Percentiles rank a stretch among this genome's conserved stretches.
These are phyloP conservation scores for Spilarctia lutea DNA, from an alignment of 2,888 invertebrate genomes.

Conservation along the genomic window DNA sequence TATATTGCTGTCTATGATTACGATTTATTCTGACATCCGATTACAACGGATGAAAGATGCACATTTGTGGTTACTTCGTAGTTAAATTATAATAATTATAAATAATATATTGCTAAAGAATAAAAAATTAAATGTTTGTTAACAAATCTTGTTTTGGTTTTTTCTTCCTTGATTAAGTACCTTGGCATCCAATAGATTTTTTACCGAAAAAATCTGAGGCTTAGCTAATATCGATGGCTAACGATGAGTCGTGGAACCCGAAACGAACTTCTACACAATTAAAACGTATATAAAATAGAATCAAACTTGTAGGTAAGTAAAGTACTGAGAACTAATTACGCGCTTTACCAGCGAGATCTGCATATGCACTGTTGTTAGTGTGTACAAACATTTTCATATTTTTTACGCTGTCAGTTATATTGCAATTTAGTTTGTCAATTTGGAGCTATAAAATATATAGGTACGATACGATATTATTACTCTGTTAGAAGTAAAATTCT, in stretches of 20 bases:
- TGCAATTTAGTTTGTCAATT: no score
- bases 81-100: slow-evolving; percentile 84
- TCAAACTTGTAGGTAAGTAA: no score
- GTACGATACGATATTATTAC: not conserved
- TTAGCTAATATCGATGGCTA: not conserved
- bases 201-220: not conserved
- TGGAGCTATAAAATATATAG: no score
- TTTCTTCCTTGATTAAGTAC: not conserved
- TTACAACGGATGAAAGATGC: slow-evolving; percentile 62
- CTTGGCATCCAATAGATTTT: not conserved
- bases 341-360: no score
- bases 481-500: not conserved
- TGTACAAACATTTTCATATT: no score
- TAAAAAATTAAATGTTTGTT: slow-evolving; percentile 86
- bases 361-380: no score
- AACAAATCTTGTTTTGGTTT: slow-evolving; percentile 64
- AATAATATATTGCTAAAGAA: slow-evolving; percentile 86
- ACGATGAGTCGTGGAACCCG: no score
- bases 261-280: no score
- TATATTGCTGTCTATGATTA: slow-evolving; percentile 73
- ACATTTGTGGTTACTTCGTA: slow-evolving; percentile 74
- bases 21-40: slow-evolving; percentile 63
- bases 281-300: no score
- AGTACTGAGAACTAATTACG: no score
- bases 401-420: no score